Percentiles rank a stretch among this genome's conserved stretches.
These are phyloP conservation scores for Scaptomyza reducta DNA, from an alignment of 2,888 invertebrate species.

Conservation along the genomic window DNA sequence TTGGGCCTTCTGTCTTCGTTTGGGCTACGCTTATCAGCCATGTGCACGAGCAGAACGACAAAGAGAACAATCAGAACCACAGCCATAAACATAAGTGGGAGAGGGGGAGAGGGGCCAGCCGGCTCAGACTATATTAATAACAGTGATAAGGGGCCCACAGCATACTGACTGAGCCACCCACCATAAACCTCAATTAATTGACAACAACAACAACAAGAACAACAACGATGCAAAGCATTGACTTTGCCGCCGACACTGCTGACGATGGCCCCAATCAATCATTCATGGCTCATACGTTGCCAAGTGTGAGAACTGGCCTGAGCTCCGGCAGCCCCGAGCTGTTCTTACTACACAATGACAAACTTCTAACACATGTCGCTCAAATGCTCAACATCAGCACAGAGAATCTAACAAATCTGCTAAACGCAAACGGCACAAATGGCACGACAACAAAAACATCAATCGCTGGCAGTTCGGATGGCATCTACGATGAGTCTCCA, in stretches of 20 bases:
- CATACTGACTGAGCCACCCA: conserved; percentile 22
- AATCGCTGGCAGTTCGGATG: conserved; percentile 16
- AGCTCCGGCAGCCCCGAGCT: conserved; percentile 64
- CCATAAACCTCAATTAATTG: conserved; percentile 70
- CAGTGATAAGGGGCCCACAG: conserved; percentile 45
- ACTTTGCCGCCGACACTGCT: conserved; percentile 51
- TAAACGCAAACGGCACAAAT: conserved; percentile 47
- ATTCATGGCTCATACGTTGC: conserved; percentile 71
- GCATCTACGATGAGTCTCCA: conserved; percentile 50
- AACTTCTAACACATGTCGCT: conserved; percentile 80
- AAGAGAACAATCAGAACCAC: background rate
- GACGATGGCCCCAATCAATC: conserved; percentile 75
- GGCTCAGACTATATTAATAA: conserved; percentile 61
- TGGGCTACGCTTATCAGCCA: conserved; percentile 67
- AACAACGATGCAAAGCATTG: conserved; percentile 63
- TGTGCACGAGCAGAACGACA: conserved; percentile 54
- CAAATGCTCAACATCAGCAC: conserved; percentile 81
- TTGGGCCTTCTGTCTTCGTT: conserved; percentile 33
- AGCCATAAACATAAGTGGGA: background rate
- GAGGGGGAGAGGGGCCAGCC: conserved; percentile 3
- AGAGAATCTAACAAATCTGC: conserved; percentile 78
- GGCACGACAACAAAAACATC: conserved; percentile 27
- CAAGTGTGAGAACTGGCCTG: conserved; percentile 24
- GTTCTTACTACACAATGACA: conserved; percentile 77
- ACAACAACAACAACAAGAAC: conserved; percentile 31